Conservation (phyloP, 2,888 invertebrate genomes). For the Dryadula phaetusa region DNA sequence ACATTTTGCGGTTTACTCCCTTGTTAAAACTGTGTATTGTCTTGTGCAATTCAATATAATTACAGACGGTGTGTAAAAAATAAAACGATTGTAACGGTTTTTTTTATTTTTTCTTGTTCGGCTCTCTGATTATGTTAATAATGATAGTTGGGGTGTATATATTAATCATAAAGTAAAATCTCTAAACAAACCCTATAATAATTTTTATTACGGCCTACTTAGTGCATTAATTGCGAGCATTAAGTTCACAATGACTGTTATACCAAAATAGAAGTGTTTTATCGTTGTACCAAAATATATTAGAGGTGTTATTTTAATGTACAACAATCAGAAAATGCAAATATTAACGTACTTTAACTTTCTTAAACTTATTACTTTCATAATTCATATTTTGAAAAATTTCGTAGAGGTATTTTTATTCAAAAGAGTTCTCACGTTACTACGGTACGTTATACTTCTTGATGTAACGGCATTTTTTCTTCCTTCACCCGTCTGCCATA, state of each 20-base stretch:
- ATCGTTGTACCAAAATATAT: neutral
- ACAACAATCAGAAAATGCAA: neutral
- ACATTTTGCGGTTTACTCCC: neutral
- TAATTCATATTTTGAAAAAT: neutral
- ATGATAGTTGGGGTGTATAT: too few species aligned
- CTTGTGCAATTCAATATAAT: neutral
- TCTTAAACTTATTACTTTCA: constrained; percentile 5
- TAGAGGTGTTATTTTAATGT: too few species aligned
- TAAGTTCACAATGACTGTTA: too few species aligned
- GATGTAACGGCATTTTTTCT: neutral
- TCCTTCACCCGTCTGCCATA: neutral
- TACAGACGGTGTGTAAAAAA: too few species aligned
- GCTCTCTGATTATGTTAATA: neutral
- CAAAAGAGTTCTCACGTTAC: constrained; percentile 1
- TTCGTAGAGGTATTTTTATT: neutral
- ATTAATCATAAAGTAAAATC: too few species aligned
- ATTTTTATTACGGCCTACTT: too few species aligned
- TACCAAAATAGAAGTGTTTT: too few species aligned
- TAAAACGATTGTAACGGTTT: neutral
- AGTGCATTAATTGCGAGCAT: too few species aligned
- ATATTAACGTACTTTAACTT: neutral
- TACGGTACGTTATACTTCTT: neutral
- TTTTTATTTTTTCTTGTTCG: neutral
- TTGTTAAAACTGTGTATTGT: neutral
- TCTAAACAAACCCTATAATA: too few species aligned